Percentiles rank a stretch among this genome's conserved stretches.
Evolutionary conservation across 2,797 vertebrate species (phyloP).

Genomic region (Sebastes elongatus): DNA sequence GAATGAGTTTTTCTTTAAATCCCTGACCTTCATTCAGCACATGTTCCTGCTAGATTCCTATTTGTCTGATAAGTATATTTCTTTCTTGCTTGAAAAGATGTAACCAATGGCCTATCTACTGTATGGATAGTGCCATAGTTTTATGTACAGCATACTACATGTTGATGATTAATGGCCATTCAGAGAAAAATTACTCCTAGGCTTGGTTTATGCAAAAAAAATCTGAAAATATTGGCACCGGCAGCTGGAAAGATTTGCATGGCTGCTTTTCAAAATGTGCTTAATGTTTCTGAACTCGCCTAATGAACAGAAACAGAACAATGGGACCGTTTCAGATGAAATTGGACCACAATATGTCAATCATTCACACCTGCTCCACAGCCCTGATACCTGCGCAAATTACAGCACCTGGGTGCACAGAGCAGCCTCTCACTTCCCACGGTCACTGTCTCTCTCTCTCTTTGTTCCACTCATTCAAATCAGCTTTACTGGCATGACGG

Average conservation of each 20-base stretch:
- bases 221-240: neutral
- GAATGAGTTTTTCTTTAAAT: neutral
- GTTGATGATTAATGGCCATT: neutral
- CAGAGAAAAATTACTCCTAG: neutral
- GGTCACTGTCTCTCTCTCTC: neutral
- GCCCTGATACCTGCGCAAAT: slow-evolving; percentile 15
- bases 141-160: neutral
- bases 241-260: neutral
- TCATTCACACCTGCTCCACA: slow-evolving; percentile 3
- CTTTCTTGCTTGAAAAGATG: neutral
- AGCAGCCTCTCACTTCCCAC: neutral
- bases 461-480: neutral
- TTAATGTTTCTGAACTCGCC: neutral
- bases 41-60: neutral
- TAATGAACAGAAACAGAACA: slow-evolving; percentile 2
- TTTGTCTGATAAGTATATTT: neutral
- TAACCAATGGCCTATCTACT: neutral
- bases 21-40: neutral
- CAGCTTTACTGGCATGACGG: neutral
- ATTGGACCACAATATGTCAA: slow-evolving; percentile 3
- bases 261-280: slow-evolving; percentile 1
- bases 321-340: neutral
- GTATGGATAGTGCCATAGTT: neutral
- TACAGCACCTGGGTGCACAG: neutral
- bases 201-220: neutral